Evolutionary conservation across 2,797 vertebrate genomes (phyloP).

Genomic region (Cryptoprocta ferox): DNA sequence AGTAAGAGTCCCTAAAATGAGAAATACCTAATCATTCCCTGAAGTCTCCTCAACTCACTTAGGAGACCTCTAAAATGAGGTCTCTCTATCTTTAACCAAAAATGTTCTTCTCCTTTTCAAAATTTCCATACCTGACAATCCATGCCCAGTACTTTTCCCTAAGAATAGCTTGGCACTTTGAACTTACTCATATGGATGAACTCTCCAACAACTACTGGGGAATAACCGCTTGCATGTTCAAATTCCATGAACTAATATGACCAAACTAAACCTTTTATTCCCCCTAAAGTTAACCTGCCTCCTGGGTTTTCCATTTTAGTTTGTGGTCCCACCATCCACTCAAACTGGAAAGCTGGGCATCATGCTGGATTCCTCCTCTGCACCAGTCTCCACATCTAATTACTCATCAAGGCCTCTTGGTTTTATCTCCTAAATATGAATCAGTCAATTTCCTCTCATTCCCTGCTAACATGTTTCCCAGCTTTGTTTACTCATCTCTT

Average conservation of each 20-base stretch:
- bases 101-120: slow-evolving; percentile 9
- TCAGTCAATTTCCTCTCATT: background rate
- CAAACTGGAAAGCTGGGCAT: background rate
- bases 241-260: background rate
- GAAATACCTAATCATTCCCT: background rate
- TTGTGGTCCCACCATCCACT: background rate
- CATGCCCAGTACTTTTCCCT: background rate
- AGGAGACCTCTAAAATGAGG: background rate
- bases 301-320: background rate
- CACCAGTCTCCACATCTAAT: background rate
- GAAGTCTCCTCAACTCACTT: background rate
- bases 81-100: background rate
- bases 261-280: background rate
- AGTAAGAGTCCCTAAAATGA: background rate
- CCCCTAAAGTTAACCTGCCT: background rate
- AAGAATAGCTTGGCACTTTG: background rate
- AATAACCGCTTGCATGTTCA: background rate
- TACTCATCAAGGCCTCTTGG: background rate
- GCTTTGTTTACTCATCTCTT: background rate
- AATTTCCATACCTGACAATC: background rate
- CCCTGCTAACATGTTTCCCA: background rate
- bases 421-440: background rate
- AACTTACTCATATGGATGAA: background rate
- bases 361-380: background rate
- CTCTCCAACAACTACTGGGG: background rate